phyloP scores from a whole-genome alignment of 2,113 vertebrate species.

The Podiceps cristatus region DNA sequence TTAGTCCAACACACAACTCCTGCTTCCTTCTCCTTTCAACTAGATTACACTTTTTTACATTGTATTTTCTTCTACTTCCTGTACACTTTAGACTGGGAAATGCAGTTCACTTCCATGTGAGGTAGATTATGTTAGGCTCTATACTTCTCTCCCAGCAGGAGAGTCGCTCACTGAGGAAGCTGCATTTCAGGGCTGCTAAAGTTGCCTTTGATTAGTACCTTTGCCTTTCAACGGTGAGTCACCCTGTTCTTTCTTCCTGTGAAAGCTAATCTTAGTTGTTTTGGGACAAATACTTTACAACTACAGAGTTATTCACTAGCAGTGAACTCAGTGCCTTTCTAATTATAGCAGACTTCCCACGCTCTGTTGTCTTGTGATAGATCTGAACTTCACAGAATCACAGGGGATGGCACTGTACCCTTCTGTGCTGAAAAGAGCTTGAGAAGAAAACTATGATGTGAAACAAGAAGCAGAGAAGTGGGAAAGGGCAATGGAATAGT shows the following conservation, averaged over 20 bases:
- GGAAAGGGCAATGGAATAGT: neutral
- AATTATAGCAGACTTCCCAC: slow-evolving; percentile 32
- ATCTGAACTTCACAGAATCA: slow-evolving; percentile 13
- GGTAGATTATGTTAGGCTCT: neutral
- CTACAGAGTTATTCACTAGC: slow-evolving; percentile 14
- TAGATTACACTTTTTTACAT: neutral
- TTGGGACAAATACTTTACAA: slow-evolving; percentile 46
- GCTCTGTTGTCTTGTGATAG: neutral
- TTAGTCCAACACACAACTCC: neutral
- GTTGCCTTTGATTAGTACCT: slow-evolving; percentile 20
- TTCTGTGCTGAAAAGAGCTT: neutral
- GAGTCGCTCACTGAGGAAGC: neutral
- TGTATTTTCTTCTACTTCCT: neutral
- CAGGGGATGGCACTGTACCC: neutral
- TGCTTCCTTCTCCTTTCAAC: neutral
- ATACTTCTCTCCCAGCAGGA: neutral
- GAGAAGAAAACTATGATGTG: neutral
- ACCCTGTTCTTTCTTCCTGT: neutral
- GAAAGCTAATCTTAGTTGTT: slow-evolving; percentile 38
- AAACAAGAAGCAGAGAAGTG: neutral
- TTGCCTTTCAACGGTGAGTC: neutral
- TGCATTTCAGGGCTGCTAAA: neutral
- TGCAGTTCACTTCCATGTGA: neutral
- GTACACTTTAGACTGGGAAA: neutral
- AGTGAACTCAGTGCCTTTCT: slow-evolving; percentile 14